Percentiles rank a stretch among this genome's conserved stretches.
phyloP scores from a whole-genome alignment of 2,888 invertebrate genomes.

The Halictus quadricinctus region DNA sequence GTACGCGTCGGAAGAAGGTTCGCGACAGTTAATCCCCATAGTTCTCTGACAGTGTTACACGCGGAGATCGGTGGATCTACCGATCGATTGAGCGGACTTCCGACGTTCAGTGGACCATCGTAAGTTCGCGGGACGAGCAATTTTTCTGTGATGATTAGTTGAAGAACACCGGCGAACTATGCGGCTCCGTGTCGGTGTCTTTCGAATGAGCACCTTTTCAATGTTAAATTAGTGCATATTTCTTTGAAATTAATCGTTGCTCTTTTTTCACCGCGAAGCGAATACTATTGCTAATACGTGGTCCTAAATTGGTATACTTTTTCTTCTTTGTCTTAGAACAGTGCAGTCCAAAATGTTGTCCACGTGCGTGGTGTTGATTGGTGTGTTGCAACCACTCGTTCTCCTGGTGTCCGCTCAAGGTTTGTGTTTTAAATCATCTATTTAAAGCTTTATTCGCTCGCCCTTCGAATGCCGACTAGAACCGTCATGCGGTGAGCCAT shows the following conservation, averaged over 20 bases:
- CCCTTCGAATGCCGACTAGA: constrained; percentile 11
- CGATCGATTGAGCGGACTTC: not conserved
- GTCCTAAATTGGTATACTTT: not conserved
- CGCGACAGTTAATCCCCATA: not conserved
- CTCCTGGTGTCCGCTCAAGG: constrained; percentile 57
- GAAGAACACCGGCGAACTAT: not conserved
- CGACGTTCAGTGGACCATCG: not conserved
- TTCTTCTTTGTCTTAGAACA: constrained; percentile 6
- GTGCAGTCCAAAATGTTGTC: constrained; percentile 27
- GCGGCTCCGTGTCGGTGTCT: not conserved
- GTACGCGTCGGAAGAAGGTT: constrained; percentile 13
- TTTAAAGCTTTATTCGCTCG: not conserved
- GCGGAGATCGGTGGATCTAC: not conserved
- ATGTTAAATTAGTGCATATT: not conserved
- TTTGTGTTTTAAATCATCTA: constrained; percentile 37
- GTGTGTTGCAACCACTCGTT: constrained; percentile 33
- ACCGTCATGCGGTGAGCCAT: not conserved
- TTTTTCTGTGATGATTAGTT: not conserved
- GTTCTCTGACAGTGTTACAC: not conserved
- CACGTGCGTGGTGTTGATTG: constrained; percentile 20
- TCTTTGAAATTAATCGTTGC: not conserved
- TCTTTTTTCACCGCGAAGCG: not conserved
- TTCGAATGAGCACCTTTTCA: not conserved
- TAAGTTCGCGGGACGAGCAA: not conserved
- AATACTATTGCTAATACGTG: too few species aligned